Evolutionary conservation across 2,113 vertebrate species (phyloP).

Genomic region (Oenanthe melanoleuca): DNA sequence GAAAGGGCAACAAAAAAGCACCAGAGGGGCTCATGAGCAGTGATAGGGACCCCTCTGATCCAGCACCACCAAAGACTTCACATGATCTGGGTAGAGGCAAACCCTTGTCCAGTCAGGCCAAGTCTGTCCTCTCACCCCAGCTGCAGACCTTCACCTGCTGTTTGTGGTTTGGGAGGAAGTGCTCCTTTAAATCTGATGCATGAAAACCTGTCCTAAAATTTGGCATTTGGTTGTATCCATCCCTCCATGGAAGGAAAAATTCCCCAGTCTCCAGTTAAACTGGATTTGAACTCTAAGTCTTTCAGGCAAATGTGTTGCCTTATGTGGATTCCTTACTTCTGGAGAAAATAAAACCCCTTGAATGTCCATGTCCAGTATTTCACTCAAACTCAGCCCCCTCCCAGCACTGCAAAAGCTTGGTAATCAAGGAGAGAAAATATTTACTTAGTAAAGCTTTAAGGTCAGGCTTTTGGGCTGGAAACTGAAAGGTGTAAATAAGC

Average conservation of each 20-base stretch:
- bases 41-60: neutral
- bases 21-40: neutral
- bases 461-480: neutral
- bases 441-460: neutral
- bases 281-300: neutral
- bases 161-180: neutral
- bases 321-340: neutral
- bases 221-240: neutral
- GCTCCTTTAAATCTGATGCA: neutral
- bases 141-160: neutral
- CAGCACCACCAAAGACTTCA: neutral
- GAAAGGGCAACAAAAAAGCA: neutral
- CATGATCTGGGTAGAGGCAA: neutral
- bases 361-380: neutral
- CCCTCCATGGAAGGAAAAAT: neutral
- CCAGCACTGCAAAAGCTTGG: neutral
- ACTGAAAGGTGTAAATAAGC: neutral
- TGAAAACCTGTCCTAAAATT: neutral
- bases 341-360: conserved; percentile 12
- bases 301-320: neutral
- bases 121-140: neutral
- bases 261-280: neutral
- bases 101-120: neutral
- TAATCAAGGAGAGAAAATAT: neutral
- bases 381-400: neutral